Evolutionary conservation across 1,140 invertebrate species (phyloP), one percentile per base, ranked within the genome.

Genomic region (Bacillus rossius): DNA sequence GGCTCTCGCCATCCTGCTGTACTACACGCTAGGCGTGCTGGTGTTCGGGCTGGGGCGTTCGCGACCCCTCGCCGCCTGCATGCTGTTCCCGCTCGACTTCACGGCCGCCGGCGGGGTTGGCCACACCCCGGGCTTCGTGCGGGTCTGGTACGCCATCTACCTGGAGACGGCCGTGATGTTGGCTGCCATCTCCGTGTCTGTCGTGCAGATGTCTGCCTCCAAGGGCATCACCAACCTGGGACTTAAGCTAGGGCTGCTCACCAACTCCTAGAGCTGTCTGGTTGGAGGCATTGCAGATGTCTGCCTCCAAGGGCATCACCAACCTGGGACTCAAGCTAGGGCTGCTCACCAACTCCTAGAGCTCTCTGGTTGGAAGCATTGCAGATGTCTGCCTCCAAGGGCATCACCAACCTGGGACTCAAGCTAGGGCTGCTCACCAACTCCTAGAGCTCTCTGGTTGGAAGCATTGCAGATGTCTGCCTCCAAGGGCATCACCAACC

Each of bases 41-140:
- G 62, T 78, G 3, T 87, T 87, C 57, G 85, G 85, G 4, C 71
- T 81, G 5, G 71, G 77, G 5, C 72, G 84, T 2, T 7, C 47
- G 13, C 56, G 78, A 53, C 71, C 76, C 8, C 66, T 80, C 1
- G 68, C 79, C 3, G 79, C 82, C n/a, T 76, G 78, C 60, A 64
- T 84, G 7, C 73, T 86, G 63, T 87, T 86, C 67, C 84, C 84
- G 2, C 64, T 86, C 57, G 84, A 86, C 65, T 87, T 87, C 60
- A 86, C 84, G 3, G 83, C 83, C 2, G 81, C 80, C 2, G 84
- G 85, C 38, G 84, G 83, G 26, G 78, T 86, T 7, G 82, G 82
- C 19, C 77, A 73, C 7, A 84, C 81, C 37, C 71, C 77, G 50
- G 16, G 80, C 77, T 16, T 69, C 79, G 45, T 85, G 7, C 72